Evolutionary conservation across 2,888 invertebrate species (phyloP).

Genomic region (Parapristionchus giblindavisi): DNA sequence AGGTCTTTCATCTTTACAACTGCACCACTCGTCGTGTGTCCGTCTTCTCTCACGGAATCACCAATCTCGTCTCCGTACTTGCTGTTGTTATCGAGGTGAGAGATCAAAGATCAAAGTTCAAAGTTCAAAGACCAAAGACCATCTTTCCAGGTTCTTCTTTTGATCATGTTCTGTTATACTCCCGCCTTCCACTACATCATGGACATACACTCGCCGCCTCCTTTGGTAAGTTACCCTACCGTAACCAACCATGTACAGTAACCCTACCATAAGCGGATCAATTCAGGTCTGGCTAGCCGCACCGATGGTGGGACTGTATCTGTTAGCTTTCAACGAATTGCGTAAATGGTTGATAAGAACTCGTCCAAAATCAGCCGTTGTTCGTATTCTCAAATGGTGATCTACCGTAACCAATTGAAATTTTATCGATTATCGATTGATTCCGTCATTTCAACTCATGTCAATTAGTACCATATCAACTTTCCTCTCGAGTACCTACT

Average conservation of each 20-base stretch:
- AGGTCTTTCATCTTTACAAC: slow-evolving; percentile 68
- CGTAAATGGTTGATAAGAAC: slow-evolving; percentile 62
- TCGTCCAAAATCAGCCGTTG: slow-evolving; percentile 48
- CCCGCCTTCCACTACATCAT: slow-evolving; percentile 68
- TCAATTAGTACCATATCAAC: too few species aligned
- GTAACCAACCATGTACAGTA: not conserved
- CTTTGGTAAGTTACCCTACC: slow-evolving; percentile 51
- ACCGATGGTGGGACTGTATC: slow-evolving; percentile 61
- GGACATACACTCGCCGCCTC: slow-evolving; percentile 66
- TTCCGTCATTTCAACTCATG: too few species aligned
- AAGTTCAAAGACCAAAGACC: too few species aligned
- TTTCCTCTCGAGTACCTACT: too few species aligned
- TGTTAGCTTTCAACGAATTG: slow-evolving; percentile 65
- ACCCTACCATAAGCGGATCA: not conserved
- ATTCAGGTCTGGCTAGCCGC: slow-evolving; percentile 47
- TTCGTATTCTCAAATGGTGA: slow-evolving; percentile 57
- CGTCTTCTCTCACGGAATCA: slow-evolving; percentile 67
- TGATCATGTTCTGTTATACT: slow-evolving; percentile 68
- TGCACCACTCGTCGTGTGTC: slow-evolving; percentile 68
- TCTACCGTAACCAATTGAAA: not conserved
- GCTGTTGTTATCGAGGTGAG: slow-evolving; percentile 66
- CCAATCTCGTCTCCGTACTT: slow-evolving; percentile 66
- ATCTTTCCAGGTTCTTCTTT: slow-evolving; percentile 60
- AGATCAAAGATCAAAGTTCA: too few species aligned
- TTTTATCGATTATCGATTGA: too few species aligned